These are phyloP conservation scores for Chelonia mydas DNA, from an alignment of 2,797 vertebrate species.

Conservation along the genomic window DNA sequence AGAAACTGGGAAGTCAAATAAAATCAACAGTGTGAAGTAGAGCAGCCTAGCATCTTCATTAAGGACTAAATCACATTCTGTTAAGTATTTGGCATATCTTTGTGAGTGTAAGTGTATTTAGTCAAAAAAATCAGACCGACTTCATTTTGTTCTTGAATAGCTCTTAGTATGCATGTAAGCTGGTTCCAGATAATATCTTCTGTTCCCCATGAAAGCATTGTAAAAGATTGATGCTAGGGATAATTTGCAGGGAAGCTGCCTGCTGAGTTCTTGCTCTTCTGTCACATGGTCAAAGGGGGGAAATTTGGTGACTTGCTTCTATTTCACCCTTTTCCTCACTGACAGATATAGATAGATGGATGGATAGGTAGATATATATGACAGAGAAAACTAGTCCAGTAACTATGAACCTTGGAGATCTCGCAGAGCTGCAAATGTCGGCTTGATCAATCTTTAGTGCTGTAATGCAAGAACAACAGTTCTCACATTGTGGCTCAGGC, in stretches of 20 bases:
- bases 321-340: too few relatives aligned
- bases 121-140: background rate
- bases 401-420: too few relatives aligned
- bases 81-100: background rate
- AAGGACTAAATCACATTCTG: background rate
- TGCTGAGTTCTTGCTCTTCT: background rate
- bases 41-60: too few relatives aligned
- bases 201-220: background rate
- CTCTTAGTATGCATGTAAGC: background rate
- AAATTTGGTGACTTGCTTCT: too few relatives aligned
- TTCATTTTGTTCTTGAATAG: background rate
- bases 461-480: background rate
- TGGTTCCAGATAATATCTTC: background rate
- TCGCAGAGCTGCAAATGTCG: background rate
- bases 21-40: background rate
- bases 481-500: background rate
- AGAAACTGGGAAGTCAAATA: background rate
- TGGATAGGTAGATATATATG: too few relatives aligned
- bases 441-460: background rate
- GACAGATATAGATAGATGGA: too few relatives aligned
- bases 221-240: rapidly evolving
- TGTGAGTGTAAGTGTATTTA: background rate
- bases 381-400: too few relatives aligned
- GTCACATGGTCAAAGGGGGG: too few relatives aligned
- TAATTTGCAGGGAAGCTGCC: background rate